A percentile compares a stretch with the other conserved stretches of the same genome.
Evolutionary conservation across 2,888 invertebrate genomes (phyloP).

Genomic region (Heliconius hortense): DNA sequence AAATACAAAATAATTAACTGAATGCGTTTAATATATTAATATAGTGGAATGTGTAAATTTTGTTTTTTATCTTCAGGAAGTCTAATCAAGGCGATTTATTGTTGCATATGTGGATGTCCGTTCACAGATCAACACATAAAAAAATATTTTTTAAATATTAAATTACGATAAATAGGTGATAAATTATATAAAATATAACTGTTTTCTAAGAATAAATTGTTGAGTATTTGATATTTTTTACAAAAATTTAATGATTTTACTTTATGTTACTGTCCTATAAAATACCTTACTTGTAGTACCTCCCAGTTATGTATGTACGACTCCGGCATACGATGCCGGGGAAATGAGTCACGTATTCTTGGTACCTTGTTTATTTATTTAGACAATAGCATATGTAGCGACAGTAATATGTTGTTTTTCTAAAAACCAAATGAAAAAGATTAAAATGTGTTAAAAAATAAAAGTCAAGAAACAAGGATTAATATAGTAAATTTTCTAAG

Average conservation of each 20-base stretch:
- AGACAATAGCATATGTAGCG: not conserved
- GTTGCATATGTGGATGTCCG: not conserved
- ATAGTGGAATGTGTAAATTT: not conserved
- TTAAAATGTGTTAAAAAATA: not conserved
- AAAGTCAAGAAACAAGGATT: no score
- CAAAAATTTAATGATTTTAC: no score
- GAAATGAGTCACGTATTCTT: no score
- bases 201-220: no score
- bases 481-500: no score
- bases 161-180: no score
- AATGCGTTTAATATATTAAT: no score
- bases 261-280: not conserved
- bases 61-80: not conserved
- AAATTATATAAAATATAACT: no score
- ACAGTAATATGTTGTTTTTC: not conserved
- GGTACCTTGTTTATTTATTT: not conserved
- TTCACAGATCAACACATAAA: not conserved
- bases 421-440: not conserved
- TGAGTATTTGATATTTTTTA: no score
- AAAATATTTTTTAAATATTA: not conserved
- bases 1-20: no score
- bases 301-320: not conserved
- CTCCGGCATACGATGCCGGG: not conserved
- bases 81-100: not conserved
- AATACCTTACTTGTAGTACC: not conserved